A percentile compares a stretch with the other conserved stretches of the same genome.
Conservation (phyloP, 2,797 vertebrate species). For the Rhabdophis nuchalis region DNA sequence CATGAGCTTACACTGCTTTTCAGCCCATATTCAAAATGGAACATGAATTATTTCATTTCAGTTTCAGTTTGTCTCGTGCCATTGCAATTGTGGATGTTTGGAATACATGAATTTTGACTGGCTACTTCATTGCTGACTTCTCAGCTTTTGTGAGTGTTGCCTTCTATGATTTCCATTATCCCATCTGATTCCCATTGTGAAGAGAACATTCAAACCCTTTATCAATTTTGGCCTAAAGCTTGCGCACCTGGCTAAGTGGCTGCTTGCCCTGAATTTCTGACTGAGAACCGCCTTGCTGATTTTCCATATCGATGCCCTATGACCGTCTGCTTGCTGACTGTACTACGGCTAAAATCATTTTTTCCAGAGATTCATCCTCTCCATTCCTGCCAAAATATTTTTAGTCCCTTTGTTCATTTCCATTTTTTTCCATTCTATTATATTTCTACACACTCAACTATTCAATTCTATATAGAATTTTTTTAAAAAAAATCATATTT, state of each 20-base stretch:
- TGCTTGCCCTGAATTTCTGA: neutral
- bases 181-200: neutral
- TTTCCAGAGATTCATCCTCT: neutral
- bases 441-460: neutral
- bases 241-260: neutral
- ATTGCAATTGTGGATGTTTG: neutral
- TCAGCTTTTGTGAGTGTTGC: neutral
- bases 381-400: neutral
- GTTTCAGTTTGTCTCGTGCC: neutral
- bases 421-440: neutral
- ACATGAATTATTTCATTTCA: neutral
- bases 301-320: neutral
- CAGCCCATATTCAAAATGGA: neutral
- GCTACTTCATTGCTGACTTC: neutral
- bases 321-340: neutral
- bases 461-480: neutral
- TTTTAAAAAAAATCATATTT: neutral
- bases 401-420: neutral
- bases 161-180: constrained; percentile 1
- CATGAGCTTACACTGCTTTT: neutral
- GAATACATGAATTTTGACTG: neutral
- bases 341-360: neutral
- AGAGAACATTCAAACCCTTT: neutral
- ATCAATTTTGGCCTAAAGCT: neutral
- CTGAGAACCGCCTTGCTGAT: neutral